Base-by-base conservation (phyloP, 2,113 vertebrate genomes). In the Hydrolagus affinis region DNA sequence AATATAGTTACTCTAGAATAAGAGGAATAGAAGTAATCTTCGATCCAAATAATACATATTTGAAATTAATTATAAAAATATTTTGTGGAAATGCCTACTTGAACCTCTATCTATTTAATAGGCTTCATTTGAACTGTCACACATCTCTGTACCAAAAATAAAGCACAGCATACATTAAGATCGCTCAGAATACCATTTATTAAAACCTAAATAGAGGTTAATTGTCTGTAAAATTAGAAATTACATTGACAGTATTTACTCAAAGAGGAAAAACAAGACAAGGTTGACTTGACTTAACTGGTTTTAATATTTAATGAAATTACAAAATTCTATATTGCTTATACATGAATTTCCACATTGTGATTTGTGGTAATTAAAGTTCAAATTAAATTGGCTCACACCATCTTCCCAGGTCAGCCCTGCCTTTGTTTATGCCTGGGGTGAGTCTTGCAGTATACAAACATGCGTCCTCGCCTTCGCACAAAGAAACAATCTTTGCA, bases 401-500 rank as follows among this genome's bases (percentile, higher is more conserved):
- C 70, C 19, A 30, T 71, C 11, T 64, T 25, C 15, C 4, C 60
- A 28, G 28, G 14, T 92, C 90, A 97, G 11, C 90, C 89, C 87
- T 95, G 92, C 70, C 95, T 93, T 88, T 97, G 96, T 89, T 97
- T 97, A 88, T 97, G 96, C 87, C 95, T 93, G 0, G 95, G 95
- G 86, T 96, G 88, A 8, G 90, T 93, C 89, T 94, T 96, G 90
- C 95, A 96, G 88, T 30, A 93, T 23, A 97, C 92, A 87, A 91
- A 96, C 59, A 96, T 85, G 0, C 85, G 91, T 2, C 95, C 96
- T 2, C 94, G 92, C n/a, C 96, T 91, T 64, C 92, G 92, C 0
- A 96, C 96, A 62, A 94, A 85, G 90, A 92, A 96, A 86, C 97
- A 99, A 91, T 96, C 96, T 89, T 92, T 94, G 89, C 97, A 99